Base-by-base conservation (phyloP, 2,797 vertebrate genomes). In the Telmatherina bonti region DNA sequence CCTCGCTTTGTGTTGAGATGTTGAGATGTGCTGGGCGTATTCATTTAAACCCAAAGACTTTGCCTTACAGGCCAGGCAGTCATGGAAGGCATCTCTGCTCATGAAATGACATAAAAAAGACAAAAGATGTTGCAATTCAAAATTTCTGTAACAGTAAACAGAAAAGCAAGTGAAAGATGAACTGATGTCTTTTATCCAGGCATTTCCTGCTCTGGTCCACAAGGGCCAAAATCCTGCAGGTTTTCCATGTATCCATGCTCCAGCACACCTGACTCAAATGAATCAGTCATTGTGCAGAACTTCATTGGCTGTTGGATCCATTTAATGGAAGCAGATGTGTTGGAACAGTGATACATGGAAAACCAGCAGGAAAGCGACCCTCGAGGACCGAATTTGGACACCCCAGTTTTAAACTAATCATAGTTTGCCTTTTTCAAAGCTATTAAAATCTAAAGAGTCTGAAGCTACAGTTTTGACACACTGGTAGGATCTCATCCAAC, bases 61-160 rank as follows among this genome's bases (percentile, higher is more conserved):
- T 1, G 35, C 7, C 1, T 70, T 36, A 61, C 94, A 95, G 0
- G 86, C 92, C 41, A 79, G 85, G 35, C 94, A 95, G 7, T 62
- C 31, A 54, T 95, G 94, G 56, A 15, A 27, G 5, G 65, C 31
- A 58, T 63, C 18, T 26, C 91, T 93, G 76, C 59, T 41, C 4
- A 59, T 38, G 11, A 20, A 74, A 65, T 6, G 33, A 70, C 15
- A 77, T 2, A 74, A 70, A 51, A 43, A 72, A 72, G 24, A 52
- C 3, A 41, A 15, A 7, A 20, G 7, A 30, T 41, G 55, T 16
- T 15, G 31, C 0, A 53, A 20, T n/a, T 20, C 41, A 18, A 18
- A 47, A 7, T 16, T 49, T 22, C 47, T 45, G 2, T n/a, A 45
- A 45, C 22, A 52, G 49, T 13, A 52, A 52, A 26, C 24, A 52